Base-by-base conservation (phyloP, 2,113 vertebrate species). In the Macrotus californicus region DNA sequence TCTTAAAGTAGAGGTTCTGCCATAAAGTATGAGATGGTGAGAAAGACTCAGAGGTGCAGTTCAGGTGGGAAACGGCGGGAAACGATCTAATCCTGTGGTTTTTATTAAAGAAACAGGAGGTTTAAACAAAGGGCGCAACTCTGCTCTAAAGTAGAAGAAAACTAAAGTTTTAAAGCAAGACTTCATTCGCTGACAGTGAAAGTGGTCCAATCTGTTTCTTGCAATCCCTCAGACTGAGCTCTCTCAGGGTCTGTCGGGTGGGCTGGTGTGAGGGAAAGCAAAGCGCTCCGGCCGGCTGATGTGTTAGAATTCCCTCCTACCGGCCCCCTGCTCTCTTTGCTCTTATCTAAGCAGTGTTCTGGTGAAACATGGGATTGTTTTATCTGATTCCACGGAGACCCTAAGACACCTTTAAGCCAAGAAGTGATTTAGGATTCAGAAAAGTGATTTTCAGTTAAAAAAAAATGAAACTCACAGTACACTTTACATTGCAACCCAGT, bases 371-470 rank as follows among this genome's bases (percentile, higher is more conserved):
- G 75, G 73, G 36, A 43, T 76, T 75, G 41, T 54, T 29, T 52
- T 29, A 76, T 81, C 36, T 1, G 50, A 77, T 34, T 84, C 87
- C 31, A 24, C 0, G 22, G 36, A 36, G 81, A 67, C 21, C 1
- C 52, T 43, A 61, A 50, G 2, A 56, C 22, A 36, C 8, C 10
- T 43, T 81, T 6, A 56, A 79, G 41, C 39, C 64, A 36, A 88
- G 50, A 29, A 59, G 11, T 12, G 84, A 52, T 11, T 56, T 34
- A 36, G 56, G 31, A 31, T 56, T 93, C 87, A 87, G 70, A 66
- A 96, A 94, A 91, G 34, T 50, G 73, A 15, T 69, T 88, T 70
- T 88, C 56, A 31, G 21, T 83, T 87, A 46, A 54, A 36, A 43
- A 77, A 29, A 72, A 83, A 69, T 7, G 81, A 34, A 93, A 81